Evolutionary conservation across 1,140 invertebrate species (phyloP).

Genomic region (Neelides sp.): DNA sequence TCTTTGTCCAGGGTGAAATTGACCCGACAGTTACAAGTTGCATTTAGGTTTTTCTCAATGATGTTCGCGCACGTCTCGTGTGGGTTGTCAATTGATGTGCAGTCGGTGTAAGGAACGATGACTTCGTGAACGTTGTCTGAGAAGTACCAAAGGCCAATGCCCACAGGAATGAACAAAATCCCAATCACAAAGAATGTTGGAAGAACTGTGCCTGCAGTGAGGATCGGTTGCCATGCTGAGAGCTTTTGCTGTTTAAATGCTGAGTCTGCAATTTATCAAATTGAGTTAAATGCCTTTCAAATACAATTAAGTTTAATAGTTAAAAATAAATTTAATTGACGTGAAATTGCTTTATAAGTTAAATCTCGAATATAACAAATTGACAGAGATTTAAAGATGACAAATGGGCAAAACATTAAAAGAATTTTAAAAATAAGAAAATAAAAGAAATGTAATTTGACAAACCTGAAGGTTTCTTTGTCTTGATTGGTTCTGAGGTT

Average conservation of each 20-base stretch:
- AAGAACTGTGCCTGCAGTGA: slow-evolving; percentile 88
- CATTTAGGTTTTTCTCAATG: slow-evolving; percentile 46
- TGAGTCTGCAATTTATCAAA: slow-evolving; percentile 67
- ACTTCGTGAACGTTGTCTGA: slow-evolving; percentile 45
- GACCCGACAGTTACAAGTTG: slow-evolving; percentile 54
- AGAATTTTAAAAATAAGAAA: no score
- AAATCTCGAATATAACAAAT: no score
- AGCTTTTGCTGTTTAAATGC: slow-evolving; percentile 95
- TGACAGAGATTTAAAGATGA: no score
- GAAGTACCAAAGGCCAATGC: slow-evolving; percentile 77
- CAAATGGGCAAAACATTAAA: no score
- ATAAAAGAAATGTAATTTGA: no score
- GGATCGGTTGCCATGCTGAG: slow-evolving; percentile 95
- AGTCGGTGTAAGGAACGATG: slow-evolving; percentile 15
- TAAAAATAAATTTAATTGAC: no score
- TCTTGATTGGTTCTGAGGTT: no score
- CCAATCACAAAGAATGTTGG: slow-evolving; percentile 95
- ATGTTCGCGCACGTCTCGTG: slow-evolving; percentile 45
- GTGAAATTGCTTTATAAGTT: no score
- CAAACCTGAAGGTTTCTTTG: no score
- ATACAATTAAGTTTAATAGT: no score
- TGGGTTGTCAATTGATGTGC: background rate
- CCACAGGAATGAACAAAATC: slow-evolving; percentile 90
- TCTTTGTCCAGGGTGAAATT: slow-evolving; percentile 48
- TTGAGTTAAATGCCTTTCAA: no score